A percentile compares a stretch with the other conserved stretches of the same genome.
Evolutionary conservation across 1,140 invertebrate genomes (phyloP).

Genomic region (Fopius arisanus): DNA sequence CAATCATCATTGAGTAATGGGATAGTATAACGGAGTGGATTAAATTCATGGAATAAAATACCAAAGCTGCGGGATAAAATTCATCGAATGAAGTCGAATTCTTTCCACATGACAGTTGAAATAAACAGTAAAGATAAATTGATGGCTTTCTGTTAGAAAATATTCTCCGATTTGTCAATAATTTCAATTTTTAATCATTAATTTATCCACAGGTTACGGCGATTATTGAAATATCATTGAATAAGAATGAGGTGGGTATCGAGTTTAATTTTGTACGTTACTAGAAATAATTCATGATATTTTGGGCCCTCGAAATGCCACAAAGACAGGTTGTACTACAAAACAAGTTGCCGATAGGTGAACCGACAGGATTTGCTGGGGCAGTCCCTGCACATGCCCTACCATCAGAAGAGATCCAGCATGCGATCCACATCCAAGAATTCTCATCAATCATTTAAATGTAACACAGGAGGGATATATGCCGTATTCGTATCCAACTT

Average conservation of each 20-base stretch:
- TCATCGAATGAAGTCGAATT: too few relatives aligned
- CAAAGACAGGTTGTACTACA: neutral
- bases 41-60: neutral
- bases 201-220: too few relatives aligned
- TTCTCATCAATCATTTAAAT: constrained; percentile 64
- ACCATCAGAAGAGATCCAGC: constrained; percentile 21
- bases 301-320: neutral
- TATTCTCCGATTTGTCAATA: too few relatives aligned
- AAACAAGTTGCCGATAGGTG: neutral
- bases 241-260: too few relatives aligned
- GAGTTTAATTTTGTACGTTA: too few relatives aligned
- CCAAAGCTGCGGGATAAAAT: neutral
- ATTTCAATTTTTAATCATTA: too few relatives aligned
- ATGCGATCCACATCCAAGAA: constrained; percentile 56
- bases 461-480: constrained; percentile 46
- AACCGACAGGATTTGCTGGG: neutral
- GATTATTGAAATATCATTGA: too few relatives aligned
- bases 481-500: constrained; percentile 38
- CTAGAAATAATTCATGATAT: too few relatives aligned
- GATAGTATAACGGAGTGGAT: neutral
- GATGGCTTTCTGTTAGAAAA: too few relatives aligned
- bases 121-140: too few relatives aligned
- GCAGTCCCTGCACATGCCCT: neutral
- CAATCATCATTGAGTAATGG: constrained; percentile 3
- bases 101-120: too few relatives aligned